A percentile compares a stretch with the other conserved stretches of the same genome.
phyloP scores from a whole-genome alignment of 2,888 invertebrate genomes.

The Spodoptera exigua region DNA sequence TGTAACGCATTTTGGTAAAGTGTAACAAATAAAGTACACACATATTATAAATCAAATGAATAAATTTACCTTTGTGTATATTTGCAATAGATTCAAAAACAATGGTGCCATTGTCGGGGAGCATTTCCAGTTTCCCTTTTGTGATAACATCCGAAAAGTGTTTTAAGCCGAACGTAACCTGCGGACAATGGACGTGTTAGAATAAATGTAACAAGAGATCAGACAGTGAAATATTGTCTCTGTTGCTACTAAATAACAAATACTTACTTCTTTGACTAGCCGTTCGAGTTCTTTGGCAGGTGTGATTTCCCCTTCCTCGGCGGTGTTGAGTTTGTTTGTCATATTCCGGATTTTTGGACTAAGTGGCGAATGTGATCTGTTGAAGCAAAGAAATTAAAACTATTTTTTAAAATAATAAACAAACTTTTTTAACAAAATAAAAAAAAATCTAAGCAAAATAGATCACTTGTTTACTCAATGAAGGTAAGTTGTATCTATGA shows the following conservation, averaged over 20 bases:
- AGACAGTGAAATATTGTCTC: not conserved
- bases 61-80: conserved; percentile 91
- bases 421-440: not conserved
- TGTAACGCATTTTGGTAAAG: no score
- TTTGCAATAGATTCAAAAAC: conserved; percentile 97
- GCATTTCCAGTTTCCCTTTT: conserved; percentile 97
- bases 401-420: conserved; percentile 6
- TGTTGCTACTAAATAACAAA: not conserved
- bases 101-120: conserved; percentile 97
- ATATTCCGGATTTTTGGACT: conserved; percentile 89
- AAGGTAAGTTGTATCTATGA: conserved; percentile 29
- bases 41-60: conserved; percentile 7
- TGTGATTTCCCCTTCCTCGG: conserved; percentile 90
- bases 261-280: conserved; percentile 91
- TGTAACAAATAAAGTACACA: no score
- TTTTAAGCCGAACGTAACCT: conserved; percentile 90
- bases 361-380: conserved; percentile 91
- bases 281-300: conserved; percentile 93
- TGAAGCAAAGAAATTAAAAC: conserved; percentile 17
- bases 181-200: conserved; percentile 50
- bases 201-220: conserved; percentile 23
- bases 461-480: conserved; percentile 32
- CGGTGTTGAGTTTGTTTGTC: conserved; percentile 85
- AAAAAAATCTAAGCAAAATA: conserved; percentile 15
- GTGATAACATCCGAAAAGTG: conserved; percentile 98